phyloP scores from a whole-genome alignment of 2,888 invertebrate species.

The Zaprionus lineosus region DNA sequence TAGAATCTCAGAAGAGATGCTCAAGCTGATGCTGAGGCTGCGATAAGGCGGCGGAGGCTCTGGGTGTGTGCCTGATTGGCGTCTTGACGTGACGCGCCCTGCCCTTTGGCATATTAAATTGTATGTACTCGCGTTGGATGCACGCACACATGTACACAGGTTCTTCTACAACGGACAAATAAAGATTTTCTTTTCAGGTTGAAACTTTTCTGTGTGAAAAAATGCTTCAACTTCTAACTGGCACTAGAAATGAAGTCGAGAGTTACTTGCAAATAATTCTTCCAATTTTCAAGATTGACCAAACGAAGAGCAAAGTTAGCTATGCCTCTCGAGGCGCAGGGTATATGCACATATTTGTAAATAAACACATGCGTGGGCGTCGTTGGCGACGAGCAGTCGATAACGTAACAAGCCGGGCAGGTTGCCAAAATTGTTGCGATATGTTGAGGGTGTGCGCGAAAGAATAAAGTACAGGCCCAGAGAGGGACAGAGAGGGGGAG shows the following conservation, averaged over 20 bases:
- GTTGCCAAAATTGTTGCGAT: constrained; percentile 69
- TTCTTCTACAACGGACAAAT: too few species aligned
- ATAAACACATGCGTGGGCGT: constrained; percentile 64
- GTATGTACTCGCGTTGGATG: too few species aligned
- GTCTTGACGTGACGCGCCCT: constrained; percentile 21
- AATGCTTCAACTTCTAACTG: too few species aligned
- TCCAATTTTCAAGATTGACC: too few species aligned
- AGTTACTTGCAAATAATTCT: too few species aligned
- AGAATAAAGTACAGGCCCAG: too few species aligned
- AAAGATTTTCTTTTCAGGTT: constrained; percentile 5
- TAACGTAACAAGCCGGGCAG: constrained; percentile 67
- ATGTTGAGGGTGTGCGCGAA: constrained; percentile 42
- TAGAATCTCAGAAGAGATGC: constrained; percentile 50
- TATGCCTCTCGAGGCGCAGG: constrained; percentile 1
- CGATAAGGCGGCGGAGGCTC: constrained; percentile 38
- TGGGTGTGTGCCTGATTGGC: constrained; percentile 34
- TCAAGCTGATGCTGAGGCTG: constrained; percentile 32
- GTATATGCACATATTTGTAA: constrained; percentile 50
- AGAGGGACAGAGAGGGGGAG: constrained; percentile 2
- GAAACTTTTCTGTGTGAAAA: too few species aligned
- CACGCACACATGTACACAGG: constrained; percentile 15
- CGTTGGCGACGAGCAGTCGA: constrained; percentile 53
- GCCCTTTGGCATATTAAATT: constrained; percentile 54
- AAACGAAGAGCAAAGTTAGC: neutral
- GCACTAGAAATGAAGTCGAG: too few species aligned